Conservation (phyloP, 64 coral and sea anemone species). For the Montipora efflorescens region DNA sequence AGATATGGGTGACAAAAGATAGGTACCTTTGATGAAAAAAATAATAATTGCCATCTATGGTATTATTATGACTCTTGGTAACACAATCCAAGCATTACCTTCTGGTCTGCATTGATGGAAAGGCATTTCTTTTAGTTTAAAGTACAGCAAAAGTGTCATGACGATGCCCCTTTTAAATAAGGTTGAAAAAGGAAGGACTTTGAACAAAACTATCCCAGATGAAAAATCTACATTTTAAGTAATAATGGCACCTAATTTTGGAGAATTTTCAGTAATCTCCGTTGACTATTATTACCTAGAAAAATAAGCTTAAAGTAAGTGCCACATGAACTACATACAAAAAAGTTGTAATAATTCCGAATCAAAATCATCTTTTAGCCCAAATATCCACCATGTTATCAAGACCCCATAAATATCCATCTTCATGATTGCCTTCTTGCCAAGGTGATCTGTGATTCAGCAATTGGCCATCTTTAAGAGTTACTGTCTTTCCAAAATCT, state of each 20-base stretch:
- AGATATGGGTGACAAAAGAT: no score
- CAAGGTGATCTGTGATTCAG: conserved; percentile 83
- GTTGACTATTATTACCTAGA: no score
- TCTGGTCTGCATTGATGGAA: no score
- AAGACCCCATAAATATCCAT: conserved; percentile 97
- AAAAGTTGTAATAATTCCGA: neutral
- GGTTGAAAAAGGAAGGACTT: no score
- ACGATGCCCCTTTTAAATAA: no score
- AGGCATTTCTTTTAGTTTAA: no score
- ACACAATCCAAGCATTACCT: no score
- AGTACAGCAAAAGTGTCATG: no score
- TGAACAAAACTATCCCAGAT: neutral
- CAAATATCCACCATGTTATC: conserved; percentile 98
- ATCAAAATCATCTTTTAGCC: conserved; percentile 42
- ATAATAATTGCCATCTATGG: no score
- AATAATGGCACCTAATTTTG: neutral
- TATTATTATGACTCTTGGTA: no score
- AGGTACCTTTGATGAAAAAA: no score
- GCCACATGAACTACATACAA: neutral
- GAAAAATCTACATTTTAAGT: neutral
- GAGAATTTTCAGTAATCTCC: neutral
- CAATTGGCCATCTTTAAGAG: conserved; percentile 58
- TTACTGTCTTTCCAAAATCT: conserved; percentile 93
- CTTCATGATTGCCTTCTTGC: conserved; percentile 96
- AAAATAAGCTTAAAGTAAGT: neutral